Percentiles rank a stretch among this genome's conserved stretches.
Conservation (phyloP, 2,888 invertebrate species). For the Tachina fera region DNA sequence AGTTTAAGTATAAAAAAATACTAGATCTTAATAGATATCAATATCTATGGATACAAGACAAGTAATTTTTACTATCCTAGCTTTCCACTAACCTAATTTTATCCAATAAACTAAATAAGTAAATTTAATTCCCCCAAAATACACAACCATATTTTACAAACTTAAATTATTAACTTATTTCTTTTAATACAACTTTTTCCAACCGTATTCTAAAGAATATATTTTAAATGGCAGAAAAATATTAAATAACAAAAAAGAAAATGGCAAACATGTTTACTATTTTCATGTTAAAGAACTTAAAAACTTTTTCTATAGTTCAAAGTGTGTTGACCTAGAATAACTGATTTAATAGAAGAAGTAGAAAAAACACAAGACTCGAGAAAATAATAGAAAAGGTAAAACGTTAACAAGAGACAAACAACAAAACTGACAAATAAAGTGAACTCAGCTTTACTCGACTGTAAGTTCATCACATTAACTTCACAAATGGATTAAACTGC, state of each 20-base stretch:
- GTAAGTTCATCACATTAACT: constrained; percentile 55
- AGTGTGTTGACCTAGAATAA: constrained; percentile 49
- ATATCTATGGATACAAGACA: too few species aligned
- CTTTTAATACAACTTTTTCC: not conserved
- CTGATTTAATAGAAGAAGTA: constrained; percentile 16
- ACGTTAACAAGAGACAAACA: not conserved
- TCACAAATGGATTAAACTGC: constrained; percentile 29
- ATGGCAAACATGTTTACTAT: constrained; percentile 2
- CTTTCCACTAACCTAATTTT: too few species aligned
- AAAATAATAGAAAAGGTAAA: not conserved
- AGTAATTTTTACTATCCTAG: too few species aligned
- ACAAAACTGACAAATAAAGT: not conserved
- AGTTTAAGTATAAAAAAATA: too few species aligned
- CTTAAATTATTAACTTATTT: not conserved
- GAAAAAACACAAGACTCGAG: not conserved
- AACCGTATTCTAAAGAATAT: not conserved
- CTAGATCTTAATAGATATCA: too few species aligned
- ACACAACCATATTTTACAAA: too few species aligned
- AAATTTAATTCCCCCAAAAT: too few species aligned
- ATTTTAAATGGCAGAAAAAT: not conserved
- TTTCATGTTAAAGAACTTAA: not conserved
- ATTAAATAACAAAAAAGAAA: constrained; percentile 3
- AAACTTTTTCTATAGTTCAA: constrained; percentile 31
- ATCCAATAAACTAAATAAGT: too few species aligned
- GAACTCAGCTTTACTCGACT: constrained; percentile 29